Evolutionary conservation across 2,113 vertebrate species (phyloP), one percentile per base, ranked within the genome.

Genomic region (Atlantisia rogersi): DNA sequence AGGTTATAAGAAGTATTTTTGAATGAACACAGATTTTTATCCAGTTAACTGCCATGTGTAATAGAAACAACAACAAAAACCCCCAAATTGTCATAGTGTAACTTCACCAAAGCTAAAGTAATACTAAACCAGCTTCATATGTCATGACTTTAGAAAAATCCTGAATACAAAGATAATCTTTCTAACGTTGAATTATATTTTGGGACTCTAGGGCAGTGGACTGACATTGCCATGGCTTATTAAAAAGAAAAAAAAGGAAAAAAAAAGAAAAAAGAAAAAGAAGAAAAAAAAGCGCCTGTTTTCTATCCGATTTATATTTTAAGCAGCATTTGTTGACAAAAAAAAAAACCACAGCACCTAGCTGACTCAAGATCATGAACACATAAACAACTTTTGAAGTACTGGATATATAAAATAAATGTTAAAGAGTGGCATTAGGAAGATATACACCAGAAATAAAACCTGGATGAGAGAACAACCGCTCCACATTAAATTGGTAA

Each of bases 161-260:
- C n/a, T 14, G 14, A 56, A 15, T 26, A 48, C 12, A 29, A 37
- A 77, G 3, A 15, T 68, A 64, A 28, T 73, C 5, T 75, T 56
- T 6, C 0, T 24, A 56, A 40, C 1, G 1, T 18, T 20, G 3
- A 4, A 1, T 44, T 73, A 35, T 8, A 0, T 64, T 90, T 75
- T n/a, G 22, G 21, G 9, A 56, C 25, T 55, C 21, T 35, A 6
- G 8, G 7, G 4, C 46, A 35, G 16, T 25, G 5, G 5, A 26
- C 25, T 68, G 25, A 79, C 15, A 4, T 42, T 12, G 81, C 13
- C 16, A 56, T 0, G 2, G 1, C 4, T 31, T 17, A 31, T 80
- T 52, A 24, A 52, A 52, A 52, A 52, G 25, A 52, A 25, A 10
- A 24, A 9, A 17, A 42, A 42, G 14, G 15, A 42, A 42, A 42